These are phyloP conservation scores for Craniophora ligustri DNA, from an alignment of 2,888 invertebrate genomes.

Conservation along the genomic window DNA sequence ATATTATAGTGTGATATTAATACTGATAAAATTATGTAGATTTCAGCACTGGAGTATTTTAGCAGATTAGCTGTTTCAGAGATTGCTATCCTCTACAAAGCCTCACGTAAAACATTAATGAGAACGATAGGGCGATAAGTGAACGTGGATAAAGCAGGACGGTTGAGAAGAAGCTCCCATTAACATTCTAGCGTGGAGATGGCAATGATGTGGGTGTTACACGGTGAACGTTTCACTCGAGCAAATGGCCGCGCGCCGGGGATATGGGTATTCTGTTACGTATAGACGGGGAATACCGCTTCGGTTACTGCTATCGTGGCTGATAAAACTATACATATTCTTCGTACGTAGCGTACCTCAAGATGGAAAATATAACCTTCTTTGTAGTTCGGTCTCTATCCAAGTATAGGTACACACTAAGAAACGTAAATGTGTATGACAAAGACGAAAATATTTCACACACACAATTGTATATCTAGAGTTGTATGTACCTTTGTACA, in stretches of 20 bases:
- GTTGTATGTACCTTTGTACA: too few relatives aligned
- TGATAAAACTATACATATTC: conserved; percentile 9
- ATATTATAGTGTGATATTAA: neutral
- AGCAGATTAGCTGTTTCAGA: conserved; percentile 10
- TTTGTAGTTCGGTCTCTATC: conserved; percentile 4
- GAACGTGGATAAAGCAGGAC: conserved; percentile 69
- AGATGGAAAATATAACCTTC: conserved; percentile 5
- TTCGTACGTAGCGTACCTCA: neutral
- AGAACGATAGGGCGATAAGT: conserved; percentile 72
- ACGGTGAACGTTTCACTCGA: conserved; percentile 72
- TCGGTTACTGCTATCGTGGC: conserved; percentile 27
- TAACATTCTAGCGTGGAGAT: conserved; percentile 72
- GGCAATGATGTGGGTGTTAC: conserved; percentile 77
- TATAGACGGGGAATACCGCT: conserved; percentile 29
- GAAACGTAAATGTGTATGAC: too few relatives aligned
- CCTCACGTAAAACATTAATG: conserved; percentile 74
- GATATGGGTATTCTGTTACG: conserved; percentile 58
- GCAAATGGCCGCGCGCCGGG: conserved; percentile 68
- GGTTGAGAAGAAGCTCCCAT: conserved; percentile 68
- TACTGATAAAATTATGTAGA: neutral
- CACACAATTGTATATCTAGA: too few relatives aligned
- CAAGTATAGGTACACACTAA: neutral
- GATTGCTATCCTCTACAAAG: conserved; percentile 51
- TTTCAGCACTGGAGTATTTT: neutral
- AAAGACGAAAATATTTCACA: too few relatives aligned